phyloP scores from a whole-genome alignment of 30 jellyfish, hydroid and myxozoan genomes.

The Rhopilema esculentum region DNA sequence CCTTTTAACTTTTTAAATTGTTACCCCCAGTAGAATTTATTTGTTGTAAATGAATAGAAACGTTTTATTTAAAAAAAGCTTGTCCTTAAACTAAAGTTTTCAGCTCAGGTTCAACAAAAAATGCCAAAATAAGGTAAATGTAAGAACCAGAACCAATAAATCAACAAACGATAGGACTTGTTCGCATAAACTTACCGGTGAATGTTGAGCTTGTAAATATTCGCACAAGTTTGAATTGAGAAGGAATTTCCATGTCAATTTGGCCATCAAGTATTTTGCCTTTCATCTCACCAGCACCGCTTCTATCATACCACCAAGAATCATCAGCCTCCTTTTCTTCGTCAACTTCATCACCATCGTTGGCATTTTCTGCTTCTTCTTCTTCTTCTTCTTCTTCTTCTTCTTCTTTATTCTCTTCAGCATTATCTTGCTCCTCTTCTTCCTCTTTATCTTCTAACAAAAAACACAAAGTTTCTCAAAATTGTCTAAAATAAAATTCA shows the following conservation, averaged over 20 bases:
- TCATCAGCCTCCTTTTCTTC: slow-evolving; percentile 33
- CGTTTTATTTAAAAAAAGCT: too few species aligned
- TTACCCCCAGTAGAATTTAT: too few species aligned
- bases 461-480: neutral
- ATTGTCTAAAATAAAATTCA: too few species aligned
- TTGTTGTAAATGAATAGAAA: too few species aligned
- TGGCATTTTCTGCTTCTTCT: neutral
- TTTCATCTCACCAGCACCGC: slow-evolving; percentile 12
- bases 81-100: neutral
- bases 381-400: neutral
- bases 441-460: slow-evolving; percentile 21
- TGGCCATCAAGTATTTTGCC: slow-evolving; percentile 55
- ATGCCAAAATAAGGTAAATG: neutral
- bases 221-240: slow-evolving; percentile 82
- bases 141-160: neutral
- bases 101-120: neutral
- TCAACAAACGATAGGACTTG: neutral
- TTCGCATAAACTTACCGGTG: slow-evolving; percentile 71
- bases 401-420: neutral
- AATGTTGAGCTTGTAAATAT: slow-evolving; percentile 95
- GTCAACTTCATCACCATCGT: neutral
- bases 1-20: too few species aligned
- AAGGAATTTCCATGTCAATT: slow-evolving; percentile 76
- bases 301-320: slow-evolving; percentile 7
- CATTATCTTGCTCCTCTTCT: neutral